phyloP scores from a whole-genome alignment of 2,113 vertebrate genomes.

The Podiceps cristatus region DNA sequence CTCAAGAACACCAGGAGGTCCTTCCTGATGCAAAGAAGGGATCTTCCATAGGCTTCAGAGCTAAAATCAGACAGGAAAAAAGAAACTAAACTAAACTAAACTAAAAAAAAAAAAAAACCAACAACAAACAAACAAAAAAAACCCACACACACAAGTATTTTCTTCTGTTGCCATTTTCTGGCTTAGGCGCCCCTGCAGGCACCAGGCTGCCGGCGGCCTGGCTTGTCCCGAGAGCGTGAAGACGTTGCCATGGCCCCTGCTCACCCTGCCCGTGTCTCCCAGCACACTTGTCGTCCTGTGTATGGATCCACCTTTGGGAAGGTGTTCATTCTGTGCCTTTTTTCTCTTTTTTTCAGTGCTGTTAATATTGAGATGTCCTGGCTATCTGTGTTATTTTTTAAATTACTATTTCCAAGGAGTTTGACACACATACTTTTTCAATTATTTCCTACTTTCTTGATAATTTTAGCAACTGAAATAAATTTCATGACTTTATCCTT shows the following conservation, averaged over 20 bases:
- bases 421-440: background rate
- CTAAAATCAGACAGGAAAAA: background rate
- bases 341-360: background rate
- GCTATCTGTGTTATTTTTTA: background rate
- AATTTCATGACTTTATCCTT: background rate
- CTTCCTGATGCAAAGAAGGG: background rate
- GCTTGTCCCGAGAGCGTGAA: background rate
- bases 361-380: background rate
- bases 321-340: background rate
- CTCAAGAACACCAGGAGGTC: background rate
- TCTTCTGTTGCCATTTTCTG: background rate
- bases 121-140: background rate
- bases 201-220: accelerated
- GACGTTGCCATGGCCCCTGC: accelerated
- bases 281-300: too few relatives aligned
- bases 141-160: background rate
- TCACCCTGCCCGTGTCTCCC: background rate
- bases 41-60: background rate
- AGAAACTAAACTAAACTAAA: background rate
- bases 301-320: background rate
- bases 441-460: background rate
- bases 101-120: too few relatives aligned
- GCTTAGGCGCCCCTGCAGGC: background rate
- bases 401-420: background rate
- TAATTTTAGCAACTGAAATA: background rate